Evolutionary conservation across 1,140 invertebrate species (phyloP).

Genomic region (Venustaconcha ellipsiformis): DNA sequence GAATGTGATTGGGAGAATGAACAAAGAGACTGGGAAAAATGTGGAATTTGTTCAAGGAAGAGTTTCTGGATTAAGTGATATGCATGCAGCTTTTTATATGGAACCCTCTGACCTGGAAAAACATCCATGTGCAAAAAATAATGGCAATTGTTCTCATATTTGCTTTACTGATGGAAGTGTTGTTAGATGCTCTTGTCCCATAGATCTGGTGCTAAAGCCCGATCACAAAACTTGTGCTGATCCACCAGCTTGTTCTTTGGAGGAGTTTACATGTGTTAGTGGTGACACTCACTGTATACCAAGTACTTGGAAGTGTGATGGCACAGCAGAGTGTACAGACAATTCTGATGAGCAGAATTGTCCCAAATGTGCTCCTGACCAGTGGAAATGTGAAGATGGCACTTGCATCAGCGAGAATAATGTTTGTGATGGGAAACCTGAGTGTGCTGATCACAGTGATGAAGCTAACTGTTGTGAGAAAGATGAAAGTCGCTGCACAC

Average conservation of each 20-base stretch:
- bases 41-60: conserved; percentile 67
- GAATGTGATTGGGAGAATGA: conserved; percentile 68
- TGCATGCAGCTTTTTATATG: conserved; percentile 70
- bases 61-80: conserved; percentile 74
- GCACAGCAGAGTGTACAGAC: conserved; percentile 80
- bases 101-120: conserved; percentile 42
- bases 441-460: conserved; percentile 84
- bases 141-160: conserved; percentile 88
- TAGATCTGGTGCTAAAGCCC: conserved; percentile 52
- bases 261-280: conserved; percentile 66
- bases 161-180: conserved; percentile 87
- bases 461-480: conserved; percentile 78
- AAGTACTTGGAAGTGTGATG: conserved; percentile 71
- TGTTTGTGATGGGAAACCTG: conserved; percentile 72
- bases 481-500: conserved; percentile 25
- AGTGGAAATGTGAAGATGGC: conserved; percentile 57
- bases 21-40: conserved; percentile 54
- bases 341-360: conserved; percentile 85
- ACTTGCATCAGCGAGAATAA: conserved; percentile 82
- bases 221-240: conserved; percentile 61
- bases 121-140: conserved; percentile 57
- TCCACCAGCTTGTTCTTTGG: conserved; percentile 61
- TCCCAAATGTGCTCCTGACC: conserved; percentile 79
- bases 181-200: conserved; percentile 61
- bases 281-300: conserved; percentile 63